A percentile compares a stretch with the other conserved stretches of the same genome.
phyloP scores from a whole-genome alignment of 2,888 invertebrate genomes.

The Thyatira batis region DNA sequence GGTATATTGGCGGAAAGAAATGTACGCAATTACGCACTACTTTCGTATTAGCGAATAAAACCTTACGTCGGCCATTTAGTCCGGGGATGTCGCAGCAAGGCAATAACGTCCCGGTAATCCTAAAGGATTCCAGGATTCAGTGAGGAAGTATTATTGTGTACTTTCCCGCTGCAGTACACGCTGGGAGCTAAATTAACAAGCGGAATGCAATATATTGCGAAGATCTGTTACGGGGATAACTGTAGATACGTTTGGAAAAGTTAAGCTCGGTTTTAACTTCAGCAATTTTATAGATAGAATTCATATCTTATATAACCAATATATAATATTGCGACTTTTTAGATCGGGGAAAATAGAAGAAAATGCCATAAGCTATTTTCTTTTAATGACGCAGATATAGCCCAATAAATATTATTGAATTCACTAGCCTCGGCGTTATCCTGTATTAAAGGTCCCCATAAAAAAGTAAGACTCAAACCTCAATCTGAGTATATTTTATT shows the following conservation, averaged over 20 bases:
- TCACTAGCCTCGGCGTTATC: too few species aligned
- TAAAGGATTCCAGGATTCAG: slow-evolving; percentile 42
- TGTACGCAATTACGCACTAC: slow-evolving; percentile 48
- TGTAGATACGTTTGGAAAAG: slow-evolving; percentile 9
- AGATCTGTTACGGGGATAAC: slow-evolving; percentile 49
- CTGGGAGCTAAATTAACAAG: slow-evolving; percentile 61
- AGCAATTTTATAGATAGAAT: background rate
- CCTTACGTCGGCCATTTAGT: slow-evolving; percentile 42
- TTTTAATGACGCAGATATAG: too few species aligned
- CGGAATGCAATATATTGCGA: slow-evolving; percentile 60
- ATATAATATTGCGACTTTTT: too few species aligned
- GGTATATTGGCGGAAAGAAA: slow-evolving; percentile 23
- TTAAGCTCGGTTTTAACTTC: slow-evolving; percentile 5
- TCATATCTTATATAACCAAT: too few species aligned
- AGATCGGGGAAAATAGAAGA: too few species aligned
- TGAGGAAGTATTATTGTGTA: slow-evolving; percentile 52
- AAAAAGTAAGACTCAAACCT: too few species aligned
- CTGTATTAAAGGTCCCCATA: too few species aligned
- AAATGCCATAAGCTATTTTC: too few species aligned
- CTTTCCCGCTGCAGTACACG: slow-evolving; percentile 47
- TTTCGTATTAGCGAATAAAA: slow-evolving; percentile 59
- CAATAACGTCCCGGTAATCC: slow-evolving; percentile 70
- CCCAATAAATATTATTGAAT: too few species aligned
- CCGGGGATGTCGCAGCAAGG: slow-evolving; percentile 37
- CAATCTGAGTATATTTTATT: slow-evolving; percentile 7